Evolutionary conservation across 2,888 invertebrate species (phyloP).

Genomic region (Tridacna gigas): DNA sequence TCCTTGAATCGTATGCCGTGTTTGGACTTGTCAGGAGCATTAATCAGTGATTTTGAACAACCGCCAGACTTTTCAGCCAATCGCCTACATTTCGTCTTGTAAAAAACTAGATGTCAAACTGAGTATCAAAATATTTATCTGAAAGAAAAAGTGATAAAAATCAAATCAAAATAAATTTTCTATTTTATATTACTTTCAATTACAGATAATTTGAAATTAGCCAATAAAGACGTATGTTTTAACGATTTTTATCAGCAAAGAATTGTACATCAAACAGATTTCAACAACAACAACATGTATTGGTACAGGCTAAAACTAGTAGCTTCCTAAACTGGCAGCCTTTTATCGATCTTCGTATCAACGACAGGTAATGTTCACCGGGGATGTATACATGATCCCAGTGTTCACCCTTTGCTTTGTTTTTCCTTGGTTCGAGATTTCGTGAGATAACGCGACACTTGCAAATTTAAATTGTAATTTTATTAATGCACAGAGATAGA

Average conservation of each 20-base stretch:
- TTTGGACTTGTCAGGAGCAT: constrained; percentile 46
- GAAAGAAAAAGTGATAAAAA: not conserved
- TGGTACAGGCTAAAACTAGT: too few relatives aligned
- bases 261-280: not conserved
- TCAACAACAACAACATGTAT: constrained; percentile 17
- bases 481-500: too few relatives aligned
- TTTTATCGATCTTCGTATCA: too few relatives aligned
- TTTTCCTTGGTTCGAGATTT: too few relatives aligned
- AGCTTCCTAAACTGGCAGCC: too few relatives aligned
- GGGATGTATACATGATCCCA: too few relatives aligned
- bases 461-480: too few relatives aligned
- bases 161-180: not conserved
- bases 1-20: constrained; percentile 23
- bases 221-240: not conserved
- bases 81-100: not conserved
- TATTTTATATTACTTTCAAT: too few relatives aligned
- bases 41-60: constrained; percentile 38
- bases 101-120: not conserved
- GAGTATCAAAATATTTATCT: not conserved
- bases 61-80: constrained; percentile 39
- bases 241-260: not conserved
- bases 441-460: too few relatives aligned
- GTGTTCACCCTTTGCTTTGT: too few relatives aligned
- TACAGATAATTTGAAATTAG: not conserved
- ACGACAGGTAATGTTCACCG: too few relatives aligned